phyloP scores from a whole-genome alignment of 2,888 invertebrate species.

The Pseudococcus longispinus region DNA sequence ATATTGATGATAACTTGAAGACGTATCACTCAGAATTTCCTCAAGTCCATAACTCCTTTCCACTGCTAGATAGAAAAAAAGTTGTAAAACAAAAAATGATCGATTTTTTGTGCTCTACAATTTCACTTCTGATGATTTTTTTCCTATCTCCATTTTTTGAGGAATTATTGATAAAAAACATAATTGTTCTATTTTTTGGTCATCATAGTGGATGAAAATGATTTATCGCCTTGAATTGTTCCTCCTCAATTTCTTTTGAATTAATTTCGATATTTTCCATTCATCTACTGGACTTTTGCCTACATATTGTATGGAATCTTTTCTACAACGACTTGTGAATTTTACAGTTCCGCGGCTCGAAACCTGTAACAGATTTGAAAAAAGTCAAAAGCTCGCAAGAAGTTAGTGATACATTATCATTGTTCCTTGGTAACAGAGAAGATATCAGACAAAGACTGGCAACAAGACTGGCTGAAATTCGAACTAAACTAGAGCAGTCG shows the following conservation, averaged over 20 bases:
- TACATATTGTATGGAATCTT: not conserved
- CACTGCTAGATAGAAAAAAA: not conserved
- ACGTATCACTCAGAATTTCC: not conserved
- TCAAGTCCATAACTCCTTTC: not conserved
- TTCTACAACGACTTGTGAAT: not conserved
- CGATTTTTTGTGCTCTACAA: not conserved
- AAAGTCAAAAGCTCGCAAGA: conserved; percentile 81
- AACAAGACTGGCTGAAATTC: conserved; percentile 77
- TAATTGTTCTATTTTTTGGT: too few relatives aligned
- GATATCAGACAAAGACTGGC: conserved; percentile 74
- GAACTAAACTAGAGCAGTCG: conserved; percentile 81
- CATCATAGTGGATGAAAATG: too few relatives aligned
- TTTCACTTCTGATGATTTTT: too few relatives aligned
- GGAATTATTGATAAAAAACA: too few relatives aligned
- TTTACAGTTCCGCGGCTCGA: conserved; percentile 73
- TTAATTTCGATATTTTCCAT: not conserved
- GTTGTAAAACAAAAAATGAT: not conserved
- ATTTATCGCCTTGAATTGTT: too few relatives aligned
- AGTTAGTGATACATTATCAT: conserved; percentile 75
- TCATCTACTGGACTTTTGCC: not conserved
- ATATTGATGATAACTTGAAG: not conserved
- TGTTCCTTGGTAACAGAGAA: conserved; percentile 74
- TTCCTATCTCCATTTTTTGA: too few relatives aligned
- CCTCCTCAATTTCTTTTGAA: not conserved
- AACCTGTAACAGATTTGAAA: conserved; percentile 87